Conservation (phyloP, 1,140 invertebrate genomes). For the Tribolium madens region DNA sequence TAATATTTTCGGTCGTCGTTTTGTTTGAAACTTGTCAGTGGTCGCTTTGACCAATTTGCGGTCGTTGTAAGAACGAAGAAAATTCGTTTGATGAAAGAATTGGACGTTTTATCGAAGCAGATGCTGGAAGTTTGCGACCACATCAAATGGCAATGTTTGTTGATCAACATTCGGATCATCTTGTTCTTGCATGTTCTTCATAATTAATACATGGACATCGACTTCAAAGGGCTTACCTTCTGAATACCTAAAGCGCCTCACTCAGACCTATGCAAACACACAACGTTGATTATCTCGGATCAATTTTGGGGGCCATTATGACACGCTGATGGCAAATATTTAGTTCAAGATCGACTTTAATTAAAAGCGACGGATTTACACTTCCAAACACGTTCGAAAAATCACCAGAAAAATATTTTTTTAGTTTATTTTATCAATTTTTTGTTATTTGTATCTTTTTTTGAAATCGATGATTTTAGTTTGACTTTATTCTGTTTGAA, state of each 20-base stretch:
- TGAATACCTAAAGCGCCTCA: constrained; percentile 17
- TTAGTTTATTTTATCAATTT: too few relatives aligned
- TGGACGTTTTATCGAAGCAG: neutral
- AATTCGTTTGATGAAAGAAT: constrained; percentile 1
- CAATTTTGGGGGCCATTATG: constrained; percentile 2
- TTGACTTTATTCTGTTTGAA: too few relatives aligned
- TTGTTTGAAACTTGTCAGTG: too few relatives aligned
- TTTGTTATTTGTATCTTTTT: too few relatives aligned
- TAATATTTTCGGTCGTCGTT: too few relatives aligned
- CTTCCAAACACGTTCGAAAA: too few relatives aligned
- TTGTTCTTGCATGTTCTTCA: constrained; percentile 4
- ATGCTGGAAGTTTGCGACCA: neutral
- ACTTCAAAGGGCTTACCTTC: constrained; percentile 30
- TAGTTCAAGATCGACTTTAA: constrained; percentile 1
- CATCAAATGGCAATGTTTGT: constrained; percentile 22
- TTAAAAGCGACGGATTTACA: too few relatives aligned
- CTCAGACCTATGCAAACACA: constrained; percentile 22
- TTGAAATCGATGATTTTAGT: too few relatives aligned
- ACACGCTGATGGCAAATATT: neutral
- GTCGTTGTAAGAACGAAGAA: neutral
- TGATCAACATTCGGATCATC: constrained; percentile 24
- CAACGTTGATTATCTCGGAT: constrained; percentile 4
- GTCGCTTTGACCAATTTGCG: too few relatives aligned
- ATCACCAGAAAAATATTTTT: too few relatives aligned
- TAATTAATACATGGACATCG: constrained; percentile 33